Conservation (phyloP, 2,888 invertebrate genomes). For the Mellilla xanthometata region DNA sequence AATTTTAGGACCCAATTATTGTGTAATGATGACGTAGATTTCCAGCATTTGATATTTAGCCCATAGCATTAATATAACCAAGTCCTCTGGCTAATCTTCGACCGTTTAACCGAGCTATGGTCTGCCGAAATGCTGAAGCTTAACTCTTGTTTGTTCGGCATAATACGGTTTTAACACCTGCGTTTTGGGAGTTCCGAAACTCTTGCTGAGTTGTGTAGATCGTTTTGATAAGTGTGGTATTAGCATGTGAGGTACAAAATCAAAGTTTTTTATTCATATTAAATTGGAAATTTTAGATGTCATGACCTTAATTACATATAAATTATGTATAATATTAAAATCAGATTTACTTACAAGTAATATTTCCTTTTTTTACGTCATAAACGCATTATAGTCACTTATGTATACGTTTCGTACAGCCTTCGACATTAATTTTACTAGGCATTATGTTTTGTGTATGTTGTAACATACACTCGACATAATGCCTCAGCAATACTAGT, state of each 20-base stretch:
- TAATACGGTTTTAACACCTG: conserved; percentile 79
- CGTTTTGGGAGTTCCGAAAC: conserved; percentile 57
- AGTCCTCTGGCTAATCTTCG: conserved; percentile 70
- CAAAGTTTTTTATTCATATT: no score
- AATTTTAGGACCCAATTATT: conserved; percentile 34
- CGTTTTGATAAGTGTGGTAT: conserved; percentile 24
- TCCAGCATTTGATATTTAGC: conserved; percentile 58
- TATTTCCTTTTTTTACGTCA: no score
- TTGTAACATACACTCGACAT: no score
- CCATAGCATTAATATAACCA: conserved; percentile 60
- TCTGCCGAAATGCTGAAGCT: conserved; percentile 67
- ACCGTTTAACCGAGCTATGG: conserved; percentile 66
- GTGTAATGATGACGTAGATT: conserved; percentile 33
- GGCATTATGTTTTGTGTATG: no score
- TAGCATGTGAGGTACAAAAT: not conserved
- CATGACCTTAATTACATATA: no score
- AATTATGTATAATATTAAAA: no score
- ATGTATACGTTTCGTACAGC: no score
- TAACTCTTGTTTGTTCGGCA: conserved; percentile 75
- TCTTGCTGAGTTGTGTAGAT: conserved; percentile 39
- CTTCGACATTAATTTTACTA: no score
- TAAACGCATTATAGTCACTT: no score
- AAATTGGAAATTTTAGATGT: no score
- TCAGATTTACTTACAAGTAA: no score
- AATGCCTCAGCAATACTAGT: no score